These are phyloP conservation scores for Malurus alboscapulatus DNA, from an alignment of 2,113 vertebrate species.

Conservation along the genomic window DNA sequence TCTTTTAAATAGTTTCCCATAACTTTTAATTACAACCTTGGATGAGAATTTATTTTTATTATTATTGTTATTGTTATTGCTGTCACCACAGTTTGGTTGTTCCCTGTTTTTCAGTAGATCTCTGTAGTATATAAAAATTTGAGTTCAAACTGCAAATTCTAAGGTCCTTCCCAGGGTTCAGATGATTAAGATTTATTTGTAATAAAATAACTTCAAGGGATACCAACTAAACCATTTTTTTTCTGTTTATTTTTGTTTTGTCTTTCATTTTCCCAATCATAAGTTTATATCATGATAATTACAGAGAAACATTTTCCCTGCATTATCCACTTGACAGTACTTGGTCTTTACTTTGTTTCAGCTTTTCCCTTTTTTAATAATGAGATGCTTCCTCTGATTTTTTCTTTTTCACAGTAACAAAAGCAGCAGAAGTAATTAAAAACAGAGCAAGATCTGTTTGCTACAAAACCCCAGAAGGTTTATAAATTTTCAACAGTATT, in stretches of 20 bases:
- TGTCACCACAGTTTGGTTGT: neutral
- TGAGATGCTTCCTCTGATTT: neutral
- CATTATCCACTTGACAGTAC: neutral
- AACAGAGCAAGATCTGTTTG: neutral
- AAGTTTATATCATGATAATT: neutral
- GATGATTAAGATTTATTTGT: neutral
- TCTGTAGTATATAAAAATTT: neutral
- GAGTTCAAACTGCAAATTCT: neutral
- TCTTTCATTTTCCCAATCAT: neutral
- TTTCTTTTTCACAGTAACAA: neutral
- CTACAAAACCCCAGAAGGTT: neutral
- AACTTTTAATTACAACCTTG: neutral
- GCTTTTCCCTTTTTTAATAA: neutral
- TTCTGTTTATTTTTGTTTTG: neutral
- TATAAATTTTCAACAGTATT: neutral
- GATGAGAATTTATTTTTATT: neutral
- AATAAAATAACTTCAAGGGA: neutral
- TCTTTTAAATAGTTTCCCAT: neutral
- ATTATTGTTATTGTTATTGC: neutral
- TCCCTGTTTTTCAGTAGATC: neutral
- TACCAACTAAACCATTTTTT: neutral
- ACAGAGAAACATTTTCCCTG: neutral
- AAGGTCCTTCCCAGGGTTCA: neutral
- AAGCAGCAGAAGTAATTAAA: neutral
- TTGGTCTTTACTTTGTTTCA: neutral